Conservation (phyloP, 1,140 invertebrate species). For the Pygmarrhopalites habei region DNA sequence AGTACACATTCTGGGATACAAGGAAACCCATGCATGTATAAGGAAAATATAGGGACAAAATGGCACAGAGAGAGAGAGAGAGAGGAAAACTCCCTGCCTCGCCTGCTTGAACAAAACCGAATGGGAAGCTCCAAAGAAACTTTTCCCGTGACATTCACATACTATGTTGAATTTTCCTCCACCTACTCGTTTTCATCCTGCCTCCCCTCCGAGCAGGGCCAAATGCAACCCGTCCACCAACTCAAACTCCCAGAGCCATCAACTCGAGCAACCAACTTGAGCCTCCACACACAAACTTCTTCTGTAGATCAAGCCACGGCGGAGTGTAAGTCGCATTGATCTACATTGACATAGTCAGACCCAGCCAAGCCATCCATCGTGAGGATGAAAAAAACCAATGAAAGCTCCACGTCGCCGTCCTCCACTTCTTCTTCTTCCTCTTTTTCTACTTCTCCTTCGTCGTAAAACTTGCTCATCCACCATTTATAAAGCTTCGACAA, state of each 20-base stretch:
- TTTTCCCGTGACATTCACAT: neutral
- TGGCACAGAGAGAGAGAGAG: neutral
- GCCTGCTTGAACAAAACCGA: no score
- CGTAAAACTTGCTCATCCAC: slow-evolving; percentile 4
- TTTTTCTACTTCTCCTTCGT: neutral
- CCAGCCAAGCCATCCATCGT: no score
- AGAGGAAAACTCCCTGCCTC: neutral
- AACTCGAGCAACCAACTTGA: neutral
- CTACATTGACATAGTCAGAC: no score
- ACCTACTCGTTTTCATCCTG: neutral
- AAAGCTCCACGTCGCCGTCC: neutral
- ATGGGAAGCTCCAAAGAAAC: no score
- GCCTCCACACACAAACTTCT: no score
- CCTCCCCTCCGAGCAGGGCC: neutral
- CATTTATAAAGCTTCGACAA: slow-evolving; percentile 1
- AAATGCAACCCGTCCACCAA: neutral
- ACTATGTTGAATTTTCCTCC: neutral
- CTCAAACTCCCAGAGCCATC: neutral
- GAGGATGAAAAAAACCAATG: slow-evolving; percentile 1
- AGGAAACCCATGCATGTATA: neutral
- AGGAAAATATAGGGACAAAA: neutral
- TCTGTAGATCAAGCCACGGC: no score
- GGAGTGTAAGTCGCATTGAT: no score
- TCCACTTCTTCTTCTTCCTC: neutral
- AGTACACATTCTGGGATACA: neutral